Evolutionary conservation across 1,140 invertebrate genomes (phyloP), one percentile per base, ranked within the genome.

Genomic region (Scaptomyza montana): DNA sequence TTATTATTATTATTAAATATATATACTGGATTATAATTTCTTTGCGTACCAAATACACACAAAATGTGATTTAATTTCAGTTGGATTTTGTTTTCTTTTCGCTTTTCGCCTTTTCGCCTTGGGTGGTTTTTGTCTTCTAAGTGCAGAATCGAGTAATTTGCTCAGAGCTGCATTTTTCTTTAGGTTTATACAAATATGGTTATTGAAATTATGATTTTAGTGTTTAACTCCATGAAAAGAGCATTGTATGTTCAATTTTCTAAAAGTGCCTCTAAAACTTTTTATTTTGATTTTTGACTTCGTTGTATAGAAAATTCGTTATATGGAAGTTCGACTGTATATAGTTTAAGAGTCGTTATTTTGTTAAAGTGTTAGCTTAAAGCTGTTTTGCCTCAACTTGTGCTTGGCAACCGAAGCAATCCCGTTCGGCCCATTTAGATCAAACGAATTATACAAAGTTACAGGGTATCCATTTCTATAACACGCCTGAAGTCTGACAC

Each of bases 31-130:
- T 77, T 84, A 85, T 85, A 68, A 63, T 81, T 87, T 87, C 78
- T 86, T 86, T 81, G 82, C 64, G 71, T 86, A 86, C 82, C 82
- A 86, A 86, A 86, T 87, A 86, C 71, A 86, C 71, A 86, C 80
- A 76, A 80, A 74, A 75, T 87, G 84, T 87, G 84, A 87, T 74
- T 87, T 89, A 63, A 65, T 71, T 82, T 74, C 39, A 60, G 30
- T 41, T 10, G 9, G 2, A 2, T 19, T 25, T 60, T 47, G 68
- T 12, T 63, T 72, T 63, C 49, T 16, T 47, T 60, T 1, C 0
- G 16, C 16, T 16, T 19, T 57, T 41, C 8, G 30, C 3, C 21
- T 25, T 25, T 4, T 25, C 21, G 21, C 21, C 49, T 61, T 69
- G 36, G 33, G 13, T 36, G 33, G 25, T 4, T n/a, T n/a, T n/a